A percentile compares a stretch with the other conserved stretches of the same genome.
These are phyloP conservation scores for Exocentrus adspersus DNA, from an alignment of 2,888 invertebrate species.

Conservation along the genomic window DNA sequence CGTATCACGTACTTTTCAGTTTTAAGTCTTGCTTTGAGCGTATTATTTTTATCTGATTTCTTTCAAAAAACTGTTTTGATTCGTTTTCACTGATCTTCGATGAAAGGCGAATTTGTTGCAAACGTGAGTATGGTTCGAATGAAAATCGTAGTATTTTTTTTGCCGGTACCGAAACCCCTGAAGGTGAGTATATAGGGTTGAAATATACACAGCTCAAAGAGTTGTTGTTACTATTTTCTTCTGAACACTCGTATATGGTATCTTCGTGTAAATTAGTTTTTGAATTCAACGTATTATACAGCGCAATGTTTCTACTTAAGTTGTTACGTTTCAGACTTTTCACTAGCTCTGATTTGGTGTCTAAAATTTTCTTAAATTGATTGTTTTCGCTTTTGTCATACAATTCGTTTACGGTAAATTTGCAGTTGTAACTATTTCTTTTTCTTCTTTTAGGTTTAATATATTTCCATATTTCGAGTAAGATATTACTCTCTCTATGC, in stretches of 20 bases:
- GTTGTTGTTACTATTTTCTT: slow-evolving; percentile 56
- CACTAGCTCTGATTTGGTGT: slow-evolving; percentile 15
- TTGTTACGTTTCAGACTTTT: slow-evolving; percentile 36
- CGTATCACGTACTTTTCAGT: slow-evolving; percentile 71
- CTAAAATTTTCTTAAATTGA: slow-evolving; percentile 6
- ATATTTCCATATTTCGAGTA: slow-evolving; percentile 47
- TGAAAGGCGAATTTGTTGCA: slow-evolving; percentile 14
- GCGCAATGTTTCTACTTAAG: slow-evolving; percentile 53
- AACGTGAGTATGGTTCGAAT: slow-evolving; percentile 41
- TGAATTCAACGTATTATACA: slow-evolving; percentile 55
- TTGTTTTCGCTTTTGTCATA: slow-evolving; percentile 39
- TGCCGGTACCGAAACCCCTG: slow-evolving; percentile 3
- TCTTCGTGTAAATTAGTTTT: slow-evolving; percentile 61
- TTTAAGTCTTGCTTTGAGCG: slow-evolving; percentile 51
- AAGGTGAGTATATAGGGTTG: slow-evolving; percentile 58
- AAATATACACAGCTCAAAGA: slow-evolving; percentile 55
- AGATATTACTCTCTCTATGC: slow-evolving; percentile 37
- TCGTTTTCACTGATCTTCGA: slow-evolving; percentile 9
- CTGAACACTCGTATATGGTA: slow-evolving; percentile 61
- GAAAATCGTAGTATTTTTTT: slow-evolving; percentile 45
- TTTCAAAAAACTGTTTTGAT: slow-evolving; percentile 13
- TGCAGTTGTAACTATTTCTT: slow-evolving; percentile 40
- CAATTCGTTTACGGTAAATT: slow-evolving; percentile 54
- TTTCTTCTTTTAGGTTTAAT: slow-evolving; percentile 47
- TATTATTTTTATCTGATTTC: slow-evolving; percentile 23